Evolutionary conservation across 2,888 invertebrate genomes (phyloP), one percentile per base, ranked within the genome.

Genomic region (Pollenia griseotomentosa): DNA sequence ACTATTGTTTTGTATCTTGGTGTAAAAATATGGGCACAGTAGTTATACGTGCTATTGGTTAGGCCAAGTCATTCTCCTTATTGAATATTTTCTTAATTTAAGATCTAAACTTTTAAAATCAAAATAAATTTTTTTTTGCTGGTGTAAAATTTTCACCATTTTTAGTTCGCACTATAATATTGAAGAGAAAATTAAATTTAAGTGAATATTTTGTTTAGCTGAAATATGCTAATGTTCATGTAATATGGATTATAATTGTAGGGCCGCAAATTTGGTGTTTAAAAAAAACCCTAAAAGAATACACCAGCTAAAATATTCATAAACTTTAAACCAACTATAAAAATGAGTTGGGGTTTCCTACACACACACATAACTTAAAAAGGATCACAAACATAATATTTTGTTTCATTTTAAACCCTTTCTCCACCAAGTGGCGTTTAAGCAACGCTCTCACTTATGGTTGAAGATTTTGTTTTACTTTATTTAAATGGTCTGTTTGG

Each of bases 201-300:
- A 74, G 51, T 55, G 70, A 83, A 86, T 74, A 79, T 86, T 73
- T 83, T 65, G 78, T 83, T 87, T 81, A 74, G 75, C 88, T 88
- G 88, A 90, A 88, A 89, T 90, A 74, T 80, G 77, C 63, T 61
- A 65, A 81, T 80, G 59, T 79, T 71, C 23, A 42, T 83, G 53
- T 48, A 48, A 23, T 16, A 55, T 77, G 23, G 16, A 65, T 77
- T 23, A 71, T 77, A 70, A 70, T 83, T 65, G 40, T 71, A 48
- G n/a, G 55, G 57, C 55, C 70, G 40, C 55, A 83, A 71, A 55
- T 70, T 61, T 19, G n/a, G 68, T 44, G 61, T 63, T 14, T 63
- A 19, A 61, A 77, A 7, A 46, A 68, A 33, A 57, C 66, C 66
- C 51, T 68, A 68, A 68, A 75, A 53, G 12, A 70, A 16, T 42